Evolutionary conservation across 2,888 invertebrate species (phyloP).

Genomic region (Atherix ibis): DNA sequence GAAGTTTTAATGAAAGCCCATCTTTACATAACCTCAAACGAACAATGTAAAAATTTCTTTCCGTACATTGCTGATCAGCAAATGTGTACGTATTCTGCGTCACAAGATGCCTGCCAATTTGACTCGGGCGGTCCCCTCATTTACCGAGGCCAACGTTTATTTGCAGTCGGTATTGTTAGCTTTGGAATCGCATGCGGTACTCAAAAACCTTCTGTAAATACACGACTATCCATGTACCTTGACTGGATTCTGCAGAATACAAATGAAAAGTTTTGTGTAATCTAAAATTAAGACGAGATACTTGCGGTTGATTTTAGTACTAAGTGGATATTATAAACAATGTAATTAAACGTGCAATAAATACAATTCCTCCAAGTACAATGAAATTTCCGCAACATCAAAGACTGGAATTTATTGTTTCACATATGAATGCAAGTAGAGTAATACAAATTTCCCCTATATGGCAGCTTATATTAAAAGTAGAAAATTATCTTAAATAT

Average conservation of each 20-base stretch:
- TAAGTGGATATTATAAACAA: too few species aligned
- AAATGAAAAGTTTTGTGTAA: constrained; percentile 20
- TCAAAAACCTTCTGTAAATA: constrained; percentile 37
- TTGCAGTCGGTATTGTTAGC: constrained; percentile 39
- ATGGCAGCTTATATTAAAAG: too few species aligned
- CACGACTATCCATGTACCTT: constrained; percentile 38
- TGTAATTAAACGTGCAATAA: too few species aligned
- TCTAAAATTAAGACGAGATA: too few species aligned
- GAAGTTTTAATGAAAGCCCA: constrained; percentile 35
- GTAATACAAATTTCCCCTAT: too few species aligned
- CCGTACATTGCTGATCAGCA: constrained; percentile 14
- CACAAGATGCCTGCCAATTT: constrained; percentile 38
- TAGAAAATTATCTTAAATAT: too few species aligned
- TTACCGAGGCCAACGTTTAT: constrained; percentile 31
- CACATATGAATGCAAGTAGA: too few species aligned
- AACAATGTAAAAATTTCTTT: constrained; percentile 28
- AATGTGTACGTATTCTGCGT: constrained; percentile 35
- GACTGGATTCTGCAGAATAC: constrained; percentile 37
- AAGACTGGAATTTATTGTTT: too few species aligned
- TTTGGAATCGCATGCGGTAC: constrained; percentile 39
- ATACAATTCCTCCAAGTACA: too few species aligned
- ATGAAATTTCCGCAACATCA: too few species aligned
- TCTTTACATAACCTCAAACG: constrained; percentile 33
- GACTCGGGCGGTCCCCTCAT: constrained; percentile 41
- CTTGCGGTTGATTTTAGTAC: too few species aligned